These are phyloP conservation scores for Drosophila asahinai DNA, from an alignment of 1,140 invertebrate species.

Conservation along the genomic window DNA sequence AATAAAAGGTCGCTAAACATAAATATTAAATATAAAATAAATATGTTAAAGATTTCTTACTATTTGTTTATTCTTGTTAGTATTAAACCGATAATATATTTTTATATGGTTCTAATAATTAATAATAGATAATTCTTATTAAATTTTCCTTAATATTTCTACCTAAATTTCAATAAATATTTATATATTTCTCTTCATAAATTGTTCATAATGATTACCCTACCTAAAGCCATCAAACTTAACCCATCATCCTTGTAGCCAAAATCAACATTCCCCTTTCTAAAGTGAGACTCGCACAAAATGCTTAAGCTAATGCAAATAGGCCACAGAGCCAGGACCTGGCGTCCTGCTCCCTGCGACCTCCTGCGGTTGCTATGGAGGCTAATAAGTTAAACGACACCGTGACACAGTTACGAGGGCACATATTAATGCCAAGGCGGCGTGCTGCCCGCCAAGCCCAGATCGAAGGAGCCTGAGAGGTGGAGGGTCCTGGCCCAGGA, in stretches of 20 bases:
- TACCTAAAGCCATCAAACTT: neutral
- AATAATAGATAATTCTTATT: neutral
- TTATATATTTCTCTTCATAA: no score
- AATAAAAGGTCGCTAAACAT: no score
- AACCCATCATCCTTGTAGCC: neutral
- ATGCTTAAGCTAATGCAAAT: slow-evolving; percentile 70
- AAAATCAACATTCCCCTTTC: slow-evolving; percentile 3
- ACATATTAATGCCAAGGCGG: slow-evolving; percentile 78
- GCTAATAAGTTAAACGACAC: slow-evolving; percentile 81
- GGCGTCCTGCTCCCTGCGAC: slow-evolving; percentile 14
- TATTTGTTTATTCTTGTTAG: no score
- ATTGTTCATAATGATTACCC: no score
- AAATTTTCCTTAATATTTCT: no score
- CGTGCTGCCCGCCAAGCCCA: slow-evolving; percentile 60
- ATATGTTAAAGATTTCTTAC: neutral
- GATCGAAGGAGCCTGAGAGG: slow-evolving; percentile 13
- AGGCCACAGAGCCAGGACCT: slow-evolving; percentile 60
- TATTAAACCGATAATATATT: neutral
- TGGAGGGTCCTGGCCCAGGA: neutral
- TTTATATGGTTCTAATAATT: neutral
- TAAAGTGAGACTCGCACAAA: slow-evolving; percentile 20
- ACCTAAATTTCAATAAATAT: no score
- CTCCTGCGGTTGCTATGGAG: slow-evolving; percentile 32
- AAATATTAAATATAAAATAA: neutral
- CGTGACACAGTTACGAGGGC: slow-evolving; percentile 69